Base-by-base conservation (phyloP, 2,797 vertebrate genomes). In the Ciconia nigra region DNA sequence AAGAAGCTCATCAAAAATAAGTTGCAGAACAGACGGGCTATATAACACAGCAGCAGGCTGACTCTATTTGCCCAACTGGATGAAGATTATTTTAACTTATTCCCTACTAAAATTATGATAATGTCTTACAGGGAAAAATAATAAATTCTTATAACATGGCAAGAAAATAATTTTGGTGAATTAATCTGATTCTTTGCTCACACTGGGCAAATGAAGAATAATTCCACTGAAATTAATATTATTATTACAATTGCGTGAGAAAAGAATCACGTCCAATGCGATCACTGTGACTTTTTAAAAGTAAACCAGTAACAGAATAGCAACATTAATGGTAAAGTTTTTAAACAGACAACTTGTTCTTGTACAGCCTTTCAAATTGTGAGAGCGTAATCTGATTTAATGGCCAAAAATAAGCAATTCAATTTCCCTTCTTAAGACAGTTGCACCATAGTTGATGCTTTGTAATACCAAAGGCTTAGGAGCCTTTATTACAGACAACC, bases 21-120 rank as follows among this genome's bases (percentile, higher is more conserved):
- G 89, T 89, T 97, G 94, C 69, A 92, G 97, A 98, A 98, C 97
- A 97, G 96, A 97, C 70, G 55, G 97, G 72, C 87, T 94, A 86
- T 76, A 90, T 93, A 96, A 92, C 70, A 83, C 65, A 95, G 83
- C 29, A 92, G 82, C 89, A 96, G 87, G 90, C 81, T 85, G 84
- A 93, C 35, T 92, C 71, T 83, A 87, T 86, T 93, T 94, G 81
- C 70, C 91, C 71, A 96, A 94, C 79, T 91, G 87, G 90, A 88
- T 96, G 73, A 95, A 96, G 94, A 92, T 94, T 97, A 94, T 95
- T 96, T 97, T 97, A 94, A 95, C 83, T 73, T 95, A 96, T 96
- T 91, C 90, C 87, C 83, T 97, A 70, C 92, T 93, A 93, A 80
- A 95, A 96, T 95, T 92, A 95, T 31, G 46, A 83, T 77, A 92